Evolutionary conservation across 2,113 vertebrate species (phyloP).

Genomic region (Bathybates hornii): DNA sequence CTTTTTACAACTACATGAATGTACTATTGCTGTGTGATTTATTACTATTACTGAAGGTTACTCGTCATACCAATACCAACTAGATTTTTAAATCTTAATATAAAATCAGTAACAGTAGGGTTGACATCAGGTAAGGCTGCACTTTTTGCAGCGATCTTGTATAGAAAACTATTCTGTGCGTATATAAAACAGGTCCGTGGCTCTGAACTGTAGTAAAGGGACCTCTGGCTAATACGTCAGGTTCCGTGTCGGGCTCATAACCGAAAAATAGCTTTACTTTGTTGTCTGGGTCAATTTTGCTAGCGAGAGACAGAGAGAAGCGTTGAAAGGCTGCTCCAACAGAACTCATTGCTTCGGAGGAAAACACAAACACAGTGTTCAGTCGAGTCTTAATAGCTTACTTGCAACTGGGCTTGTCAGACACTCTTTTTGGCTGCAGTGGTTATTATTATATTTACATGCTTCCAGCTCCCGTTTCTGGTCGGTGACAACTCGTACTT

Average conservation of each 20-base stretch:
- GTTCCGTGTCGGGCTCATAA: background rate
- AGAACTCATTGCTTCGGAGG: background rate
- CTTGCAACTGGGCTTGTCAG: background rate
- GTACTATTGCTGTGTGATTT: background rate
- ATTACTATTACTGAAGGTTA: too few relatives aligned
- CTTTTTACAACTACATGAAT: background rate
- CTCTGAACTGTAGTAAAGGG: accelerated
- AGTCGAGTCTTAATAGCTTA: background rate
- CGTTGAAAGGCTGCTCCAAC: accelerated
- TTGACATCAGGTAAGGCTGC: background rate
- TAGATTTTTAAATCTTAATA: too few relatives aligned
- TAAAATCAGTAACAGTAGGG: background rate
- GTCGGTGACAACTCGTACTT: accelerated
- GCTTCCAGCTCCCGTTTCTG: background rate
- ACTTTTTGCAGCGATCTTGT: background rate
- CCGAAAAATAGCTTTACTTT: background rate
- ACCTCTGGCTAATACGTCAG: accelerated
- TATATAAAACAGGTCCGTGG: background rate
- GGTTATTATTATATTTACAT: background rate
- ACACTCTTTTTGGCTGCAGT: background rate
- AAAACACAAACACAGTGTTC: background rate
- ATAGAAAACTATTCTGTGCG: accelerated
- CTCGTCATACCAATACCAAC: too few relatives aligned
- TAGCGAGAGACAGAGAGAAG: background rate
- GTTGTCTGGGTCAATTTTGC: background rate